Base-by-base conservation (phyloP, 2,888 invertebrate genomes). In the Hyles lineata region DNA sequence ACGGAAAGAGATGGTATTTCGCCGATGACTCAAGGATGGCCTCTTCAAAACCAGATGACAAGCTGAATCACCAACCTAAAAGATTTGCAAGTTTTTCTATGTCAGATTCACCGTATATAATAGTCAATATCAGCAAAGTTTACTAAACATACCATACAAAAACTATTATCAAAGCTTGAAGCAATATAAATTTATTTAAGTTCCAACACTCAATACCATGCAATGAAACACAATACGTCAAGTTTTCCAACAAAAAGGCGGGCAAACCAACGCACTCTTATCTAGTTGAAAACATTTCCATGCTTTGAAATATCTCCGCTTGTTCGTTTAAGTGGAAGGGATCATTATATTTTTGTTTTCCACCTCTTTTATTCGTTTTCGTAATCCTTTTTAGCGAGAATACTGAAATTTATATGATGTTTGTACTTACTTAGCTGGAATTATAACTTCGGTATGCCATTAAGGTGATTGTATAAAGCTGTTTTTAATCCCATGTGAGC, bases 281-380 rank as follows among this genome's bases (percentile, higher is more conserved):
- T 11, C 35, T 35, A 35, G 35, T 11, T 63, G 4, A 60, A 25
- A 62, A 62, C 32, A 62, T 62, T n/a, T 35, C 8, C 63, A 35
- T 35, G 32, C 35, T 63, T 63, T 63, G 25, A 60, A 60, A 55
- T 55, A 55, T 60, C n/a, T 35, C n/a, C 35, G 35, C 35, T 63
- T 62, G 61, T 62, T 63, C 63, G 21, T 25, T 60, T 23, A 25
- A 63, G 23, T 67, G 67, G 21, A 50, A 67, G 23, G 50, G 43
- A 50, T 50, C 67, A 67, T 67, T 67, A 23, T 67, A 50, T 67
- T 67, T 67, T 43, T 63, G 63, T 35, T 63, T 63, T 43, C 35
- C 63, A 63, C 11, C 17, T 23, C 50, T 67, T 67, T 50, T 67
- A 67, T 50, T 23, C 23, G 21, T 43, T 60, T 67, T 23, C 21